Conservation (phyloP, 2,888 invertebrate species). For the Girardia tigrina region DNA sequence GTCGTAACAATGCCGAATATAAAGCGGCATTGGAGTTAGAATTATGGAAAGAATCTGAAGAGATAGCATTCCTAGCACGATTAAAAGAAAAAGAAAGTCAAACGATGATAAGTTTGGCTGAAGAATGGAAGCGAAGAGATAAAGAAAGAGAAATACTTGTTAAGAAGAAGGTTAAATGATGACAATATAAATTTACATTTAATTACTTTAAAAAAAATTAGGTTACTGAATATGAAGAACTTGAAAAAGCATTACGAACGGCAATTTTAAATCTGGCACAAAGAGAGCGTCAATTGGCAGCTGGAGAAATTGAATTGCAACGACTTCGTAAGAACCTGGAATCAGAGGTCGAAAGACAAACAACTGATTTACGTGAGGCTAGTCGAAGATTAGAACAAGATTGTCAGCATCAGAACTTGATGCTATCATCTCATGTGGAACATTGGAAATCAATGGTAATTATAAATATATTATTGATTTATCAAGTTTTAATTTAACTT, state of each 20-base stretch:
- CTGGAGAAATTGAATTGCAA: constrained; percentile 48
- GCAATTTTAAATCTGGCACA: constrained; percentile 48
- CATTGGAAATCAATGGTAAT: neutral
- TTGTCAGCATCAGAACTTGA: constrained; percentile 43
- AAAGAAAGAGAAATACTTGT: constrained; percentile 48
- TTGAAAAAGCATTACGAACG: constrained; percentile 41
- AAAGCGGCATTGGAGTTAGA: constrained; percentile 51
- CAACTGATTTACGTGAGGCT: constrained; percentile 50
- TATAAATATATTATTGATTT: no score
- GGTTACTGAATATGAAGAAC: constrained; percentile 48
- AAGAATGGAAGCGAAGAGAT: constrained; percentile 51
- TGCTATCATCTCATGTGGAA: neutral
- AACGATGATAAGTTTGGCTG: constrained; percentile 48
- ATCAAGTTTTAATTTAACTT: no score
- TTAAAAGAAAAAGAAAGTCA: constrained; percentile 48
- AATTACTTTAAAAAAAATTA: no score
- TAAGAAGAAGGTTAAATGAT: no score
- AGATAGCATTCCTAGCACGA: constrained; percentile 49
- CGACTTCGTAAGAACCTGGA: constrained; percentile 44
- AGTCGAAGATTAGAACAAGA: constrained; percentile 49
- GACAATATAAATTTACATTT: no score
- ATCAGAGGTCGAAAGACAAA: constrained; percentile 47
- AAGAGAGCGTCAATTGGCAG: constrained; percentile 47
- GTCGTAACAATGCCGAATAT: constrained; percentile 41
- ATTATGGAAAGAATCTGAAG: constrained; percentile 51